Evolutionary conservation across 2,888 invertebrate genomes (phyloP).

Genomic region (Apamea crenata): DNA sequence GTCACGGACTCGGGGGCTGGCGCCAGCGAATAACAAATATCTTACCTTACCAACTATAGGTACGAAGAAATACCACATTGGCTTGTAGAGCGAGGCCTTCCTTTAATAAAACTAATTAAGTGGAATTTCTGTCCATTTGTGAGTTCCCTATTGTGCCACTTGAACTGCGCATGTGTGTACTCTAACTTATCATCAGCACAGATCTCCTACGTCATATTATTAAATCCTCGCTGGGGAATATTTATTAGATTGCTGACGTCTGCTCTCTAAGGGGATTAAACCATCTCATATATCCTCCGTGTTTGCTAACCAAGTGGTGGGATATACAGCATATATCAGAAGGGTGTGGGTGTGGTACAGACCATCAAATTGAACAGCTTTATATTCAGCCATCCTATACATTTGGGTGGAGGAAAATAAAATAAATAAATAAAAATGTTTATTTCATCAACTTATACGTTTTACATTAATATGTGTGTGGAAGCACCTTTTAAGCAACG

Average conservation of each 20-base stretch:
- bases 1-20: conserved; percentile 78
- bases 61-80: conserved; percentile 44
- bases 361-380: background rate
- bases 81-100: conserved; percentile 46
- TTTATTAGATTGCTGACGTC: conserved; percentile 34
- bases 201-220: conserved; percentile 9
- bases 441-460: too few relatives aligned
- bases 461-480: too few relatives aligned
- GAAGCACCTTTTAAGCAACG: too few relatives aligned
- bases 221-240: conserved; percentile 10
- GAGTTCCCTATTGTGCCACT: conserved; percentile 7
- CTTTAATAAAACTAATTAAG: conserved; percentile 60
- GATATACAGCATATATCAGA: background rate
- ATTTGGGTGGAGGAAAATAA: background rate
- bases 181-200: conserved; percentile 23
- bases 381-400: background rate
- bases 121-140: conserved; percentile 30
- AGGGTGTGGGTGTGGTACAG: background rate
- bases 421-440: too few relatives aligned
- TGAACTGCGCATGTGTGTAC: conserved; percentile 12
- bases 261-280: conserved; percentile 17
- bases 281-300: background rate
- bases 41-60: conserved; percentile 51
- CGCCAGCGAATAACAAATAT: conserved; percentile 73
- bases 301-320: background rate